Conservation (phyloP, 2,113 vertebrate species). For the Anhinga rufa region DNA sequence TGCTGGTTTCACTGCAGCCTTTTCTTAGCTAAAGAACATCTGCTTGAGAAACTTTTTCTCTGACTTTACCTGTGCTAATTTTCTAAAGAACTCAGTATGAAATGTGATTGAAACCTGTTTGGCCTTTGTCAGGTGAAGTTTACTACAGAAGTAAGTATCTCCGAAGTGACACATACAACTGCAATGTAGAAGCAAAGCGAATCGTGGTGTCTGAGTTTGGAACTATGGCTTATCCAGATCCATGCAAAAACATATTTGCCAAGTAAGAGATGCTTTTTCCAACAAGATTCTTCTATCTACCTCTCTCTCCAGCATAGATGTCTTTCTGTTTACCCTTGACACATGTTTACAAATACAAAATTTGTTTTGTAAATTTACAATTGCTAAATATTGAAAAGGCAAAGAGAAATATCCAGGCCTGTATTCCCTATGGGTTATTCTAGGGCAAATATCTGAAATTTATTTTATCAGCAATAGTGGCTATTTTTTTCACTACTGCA, state of each 20-base stretch:
- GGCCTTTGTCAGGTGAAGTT: slow-evolving; percentile 81
- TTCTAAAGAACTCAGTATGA: background rate
- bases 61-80: background rate
- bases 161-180: slow-evolving; percentile 83
- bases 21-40: background rate
- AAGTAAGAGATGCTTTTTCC: slow-evolving; percentile 74
- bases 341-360: background rate
- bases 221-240: slow-evolving; percentile 92
- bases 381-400: background rate
- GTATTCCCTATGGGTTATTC: background rate
- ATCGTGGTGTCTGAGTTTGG: slow-evolving; percentile 95
- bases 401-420: background rate
- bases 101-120: background rate
- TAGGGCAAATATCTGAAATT: background rate
- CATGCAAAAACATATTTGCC: slow-evolving; percentile 92
- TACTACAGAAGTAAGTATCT: slow-evolving; percentile 91
- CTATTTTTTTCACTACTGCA: background rate
- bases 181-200: slow-evolving; percentile 81
- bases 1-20: background rate
- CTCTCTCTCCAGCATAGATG: background rate
- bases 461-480: background rate
- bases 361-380: background rate
- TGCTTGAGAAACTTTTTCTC: background rate
- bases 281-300: background rate
- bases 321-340: background rate